Percentiles rank a stretch among this genome's conserved stretches.
Conservation (phyloP, 2,797 vertebrate genomes). For the Poecilia velifera region DNA sequence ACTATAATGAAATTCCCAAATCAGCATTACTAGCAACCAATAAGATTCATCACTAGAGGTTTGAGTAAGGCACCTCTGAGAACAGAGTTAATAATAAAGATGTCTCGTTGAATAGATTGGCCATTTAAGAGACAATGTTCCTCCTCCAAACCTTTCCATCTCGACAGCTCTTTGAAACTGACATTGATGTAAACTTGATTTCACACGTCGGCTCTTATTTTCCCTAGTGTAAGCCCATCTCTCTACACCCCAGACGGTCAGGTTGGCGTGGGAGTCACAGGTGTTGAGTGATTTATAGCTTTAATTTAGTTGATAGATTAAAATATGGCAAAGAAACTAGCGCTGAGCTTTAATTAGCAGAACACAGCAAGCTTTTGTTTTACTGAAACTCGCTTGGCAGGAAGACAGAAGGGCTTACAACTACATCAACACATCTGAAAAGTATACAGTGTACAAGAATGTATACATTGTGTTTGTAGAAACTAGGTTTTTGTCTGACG, state of each 20-base stretch:
- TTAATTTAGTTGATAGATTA: constrained; percentile 74
- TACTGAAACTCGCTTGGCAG: constrained; percentile 34
- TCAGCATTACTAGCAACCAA: neutral
- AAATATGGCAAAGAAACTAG: constrained; percentile 55
- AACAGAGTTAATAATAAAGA: constrained; percentile 1
- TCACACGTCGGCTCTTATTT: constrained; percentile 41
- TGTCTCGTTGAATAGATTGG: neutral
- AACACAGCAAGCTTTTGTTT: constrained; percentile 38
- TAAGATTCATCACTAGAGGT: constrained; percentile 1
- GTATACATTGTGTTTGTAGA: constrained; percentile 2
- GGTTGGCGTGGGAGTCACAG: constrained; percentile 61
- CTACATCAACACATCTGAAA: constrained; percentile 13
- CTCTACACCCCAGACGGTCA: constrained; percentile 28
- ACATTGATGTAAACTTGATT: constrained; percentile 24
- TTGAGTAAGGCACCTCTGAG: neutral
- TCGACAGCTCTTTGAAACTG: constrained; percentile 10
- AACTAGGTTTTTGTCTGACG: constrained; percentile 4
- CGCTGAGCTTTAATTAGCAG: constrained; percentile 52
- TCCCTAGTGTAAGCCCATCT: constrained; percentile 42
- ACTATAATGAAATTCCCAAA: constrained; percentile 11
- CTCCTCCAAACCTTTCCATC: constrained; percentile 5
- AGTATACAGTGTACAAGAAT: constrained; percentile 2
- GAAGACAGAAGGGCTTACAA: constrained; percentile 37
- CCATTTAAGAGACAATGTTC: constrained; percentile 6
- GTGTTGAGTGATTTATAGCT: constrained; percentile 75